These are phyloP conservation scores for Argyrosomus regius DNA, from an alignment of 2,797 vertebrate species.

Conservation along the genomic window DNA sequence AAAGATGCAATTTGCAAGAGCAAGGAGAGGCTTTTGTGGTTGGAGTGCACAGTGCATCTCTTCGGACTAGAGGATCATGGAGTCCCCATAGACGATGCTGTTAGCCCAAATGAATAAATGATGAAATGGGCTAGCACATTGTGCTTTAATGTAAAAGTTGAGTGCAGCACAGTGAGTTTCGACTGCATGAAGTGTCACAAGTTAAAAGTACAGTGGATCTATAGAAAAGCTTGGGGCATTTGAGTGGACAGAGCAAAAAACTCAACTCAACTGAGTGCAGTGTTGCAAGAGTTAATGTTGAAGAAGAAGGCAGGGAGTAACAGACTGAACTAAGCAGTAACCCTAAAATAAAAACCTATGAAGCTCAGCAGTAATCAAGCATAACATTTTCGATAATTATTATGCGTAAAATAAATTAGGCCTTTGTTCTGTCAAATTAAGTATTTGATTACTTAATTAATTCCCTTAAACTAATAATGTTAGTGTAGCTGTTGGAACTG, in stretches of 20 bases:
- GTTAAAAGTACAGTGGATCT: slow-evolving; percentile 40
- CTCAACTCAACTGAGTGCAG: background rate
- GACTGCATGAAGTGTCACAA: slow-evolving; percentile 45
- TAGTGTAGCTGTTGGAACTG: background rate
- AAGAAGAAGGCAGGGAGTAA: slow-evolving; percentile 6
- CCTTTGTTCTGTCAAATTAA: slow-evolving; percentile 6
- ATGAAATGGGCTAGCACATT: slow-evolving; percentile 71
- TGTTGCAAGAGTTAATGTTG: slow-evolving; percentile 8
- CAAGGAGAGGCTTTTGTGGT: slow-evolving; percentile 40
- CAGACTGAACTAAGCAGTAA: background rate
- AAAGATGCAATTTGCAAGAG: slow-evolving; percentile 71
- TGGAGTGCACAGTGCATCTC: slow-evolving; percentile 67
- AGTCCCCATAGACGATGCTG: slow-evolving; percentile 70
- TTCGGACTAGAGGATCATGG: slow-evolving; percentile 72
- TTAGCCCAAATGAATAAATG: slow-evolving; percentile 80
- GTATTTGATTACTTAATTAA: slow-evolving; percentile 2
- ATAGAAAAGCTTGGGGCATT: slow-evolving; percentile 26
- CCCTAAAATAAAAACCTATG: background rate
- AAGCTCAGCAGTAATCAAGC: background rate
- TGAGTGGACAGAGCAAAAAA: slow-evolving; percentile 15
- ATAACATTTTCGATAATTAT: slow-evolving; percentile 2
- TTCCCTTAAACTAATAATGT: slow-evolving; percentile 1
- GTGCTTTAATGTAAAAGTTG: slow-evolving; percentile 72
- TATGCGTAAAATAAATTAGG: background rate
- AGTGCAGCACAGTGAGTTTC: slow-evolving; percentile 57